These are phyloP conservation scores for Sinotaia quadrata DNA, from an alignment of 2,888 invertebrate genomes.

Conservation along the genomic window DNA sequence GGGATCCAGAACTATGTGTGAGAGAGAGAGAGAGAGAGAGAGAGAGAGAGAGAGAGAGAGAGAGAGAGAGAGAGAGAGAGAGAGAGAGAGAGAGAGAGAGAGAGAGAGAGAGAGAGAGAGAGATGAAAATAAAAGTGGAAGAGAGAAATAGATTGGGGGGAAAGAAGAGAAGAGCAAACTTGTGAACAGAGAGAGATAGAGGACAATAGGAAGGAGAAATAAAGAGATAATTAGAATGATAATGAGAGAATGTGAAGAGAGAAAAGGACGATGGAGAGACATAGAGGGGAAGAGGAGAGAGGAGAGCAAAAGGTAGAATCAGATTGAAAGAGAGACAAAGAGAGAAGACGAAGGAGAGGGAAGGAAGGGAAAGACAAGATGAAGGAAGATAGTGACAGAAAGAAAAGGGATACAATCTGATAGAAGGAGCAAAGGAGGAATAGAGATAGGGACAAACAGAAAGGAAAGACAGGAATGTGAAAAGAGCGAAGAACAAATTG, in stretches of 20 bases:
- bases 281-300: not conserved
- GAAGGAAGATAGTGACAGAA: not conserved
- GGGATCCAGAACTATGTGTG: not conserved
- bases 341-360: not conserved
- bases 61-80: not conserved
- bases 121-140: not conserved
- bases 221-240: not conserved
- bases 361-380: too few relatives aligned
- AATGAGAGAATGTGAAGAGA: not conserved
- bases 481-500: not conserved
- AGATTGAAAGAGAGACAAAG: too few relatives aligned
- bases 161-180: not conserved
- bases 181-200: too few relatives aligned
- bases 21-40: not conserved
- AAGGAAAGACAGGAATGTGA: not conserved
- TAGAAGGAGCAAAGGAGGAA: too few relatives aligned
- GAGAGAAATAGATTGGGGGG: not conserved
- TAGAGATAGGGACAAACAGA: not conserved
- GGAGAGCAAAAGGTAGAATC: not conserved
- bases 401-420: not conserved
- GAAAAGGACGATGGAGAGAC: not conserved
- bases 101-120: not conserved
- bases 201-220: not conserved
- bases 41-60: not conserved
- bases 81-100: not conserved